Conservation (phyloP, 92 coral and sea anemone species). For the Porites rus region DNA sequence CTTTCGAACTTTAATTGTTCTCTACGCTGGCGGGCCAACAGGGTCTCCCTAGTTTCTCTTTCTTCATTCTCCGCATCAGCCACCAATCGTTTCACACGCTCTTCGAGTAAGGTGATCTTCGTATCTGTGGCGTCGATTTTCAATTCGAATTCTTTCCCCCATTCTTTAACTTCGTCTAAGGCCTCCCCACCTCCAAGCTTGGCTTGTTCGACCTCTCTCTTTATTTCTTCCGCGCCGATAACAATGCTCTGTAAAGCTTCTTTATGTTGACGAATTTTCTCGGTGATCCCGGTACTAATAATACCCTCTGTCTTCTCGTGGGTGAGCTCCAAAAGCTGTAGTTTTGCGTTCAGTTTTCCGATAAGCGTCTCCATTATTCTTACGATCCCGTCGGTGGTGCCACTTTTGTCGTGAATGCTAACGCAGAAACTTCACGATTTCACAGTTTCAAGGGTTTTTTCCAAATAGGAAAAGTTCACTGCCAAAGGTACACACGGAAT, state of each 20-base stretch:
- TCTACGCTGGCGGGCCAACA: constrained; percentile 42
- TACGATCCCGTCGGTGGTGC: constrained; percentile 29
- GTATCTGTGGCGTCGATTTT: constrained; percentile 33
- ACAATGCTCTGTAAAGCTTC: constrained; percentile 38
- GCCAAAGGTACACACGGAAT: too few relatives aligned
- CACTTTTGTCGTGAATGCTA: not conserved
- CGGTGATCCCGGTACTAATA: constrained; percentile 26
- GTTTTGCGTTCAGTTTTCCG: constrained; percentile 41
- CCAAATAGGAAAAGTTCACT: too few relatives aligned
- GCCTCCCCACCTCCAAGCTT: constrained; percentile 35
- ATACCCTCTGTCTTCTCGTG: constrained; percentile 35
- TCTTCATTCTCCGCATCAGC: constrained; percentile 39
- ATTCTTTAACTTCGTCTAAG: constrained; percentile 42
- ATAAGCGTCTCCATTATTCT: constrained; percentile 4
- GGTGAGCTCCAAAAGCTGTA: constrained; percentile 43
- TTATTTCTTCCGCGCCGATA: constrained; percentile 36
- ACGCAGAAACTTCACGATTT: too few relatives aligned
- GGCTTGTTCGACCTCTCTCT: constrained; percentile 34
- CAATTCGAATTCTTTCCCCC: constrained; percentile 54
- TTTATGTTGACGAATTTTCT: constrained; percentile 46
- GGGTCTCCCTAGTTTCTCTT: constrained; percentile 18
- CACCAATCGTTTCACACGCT: constrained; percentile 21
- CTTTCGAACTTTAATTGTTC: constrained; percentile 46
- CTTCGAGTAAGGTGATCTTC: constrained; percentile 4
- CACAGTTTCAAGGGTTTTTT: too few relatives aligned